Evolutionary conservation across 2,888 invertebrate genomes (phyloP), one percentile per base, ranked within the genome.

Genomic region (Sphaerophoria rueppellii): DNA sequence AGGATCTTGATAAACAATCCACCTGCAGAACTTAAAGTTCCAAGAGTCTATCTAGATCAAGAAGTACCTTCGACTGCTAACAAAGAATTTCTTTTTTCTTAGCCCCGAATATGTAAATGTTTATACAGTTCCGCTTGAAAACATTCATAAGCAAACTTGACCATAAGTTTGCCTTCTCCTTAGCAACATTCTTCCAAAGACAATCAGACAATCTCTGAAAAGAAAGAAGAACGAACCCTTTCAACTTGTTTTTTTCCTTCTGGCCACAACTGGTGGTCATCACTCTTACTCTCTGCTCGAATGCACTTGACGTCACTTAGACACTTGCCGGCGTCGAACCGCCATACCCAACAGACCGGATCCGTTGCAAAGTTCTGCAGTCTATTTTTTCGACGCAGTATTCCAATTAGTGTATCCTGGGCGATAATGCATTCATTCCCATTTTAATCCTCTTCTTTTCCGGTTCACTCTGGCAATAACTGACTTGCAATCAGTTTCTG

Each of bases 351-450:
- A 14, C 70, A 69, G 81, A 85, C 85, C 76, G 54, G 81, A 73
- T 70, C 85, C 69, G 35, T 14, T 58, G 57, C 24, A 24, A 24
- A 37, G 70, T 48, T 58, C 7, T 46, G 14, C 7, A 67, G 12
- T 67, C 24, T 50, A 75, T 71, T 76, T 76, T 37, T 70, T 71
- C 40, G 43, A 9, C 43, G 11, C 6, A 54, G 50, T 73, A 81
- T 81, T 85, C 85, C 77, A 85, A 85, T 85, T 85, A 85, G 76
- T 81, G 70, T 77, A 76, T 85, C 85, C 85, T 81, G 70, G 58
- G 76, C 76, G 85, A 81, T 85, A 85, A 85, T 85, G 52, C 76
- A 81, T 77, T 81, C 73, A 73, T 80, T 80, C 70, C 40, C 69
- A 63, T 69, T 82, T 78, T 70, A 52, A 35, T 48, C 57, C 79